These are phyloP conservation scores for Sinocyclocheilus rhinocerous DNA, from an alignment of 2,113 vertebrate genomes.

Conservation along the genomic window DNA sequence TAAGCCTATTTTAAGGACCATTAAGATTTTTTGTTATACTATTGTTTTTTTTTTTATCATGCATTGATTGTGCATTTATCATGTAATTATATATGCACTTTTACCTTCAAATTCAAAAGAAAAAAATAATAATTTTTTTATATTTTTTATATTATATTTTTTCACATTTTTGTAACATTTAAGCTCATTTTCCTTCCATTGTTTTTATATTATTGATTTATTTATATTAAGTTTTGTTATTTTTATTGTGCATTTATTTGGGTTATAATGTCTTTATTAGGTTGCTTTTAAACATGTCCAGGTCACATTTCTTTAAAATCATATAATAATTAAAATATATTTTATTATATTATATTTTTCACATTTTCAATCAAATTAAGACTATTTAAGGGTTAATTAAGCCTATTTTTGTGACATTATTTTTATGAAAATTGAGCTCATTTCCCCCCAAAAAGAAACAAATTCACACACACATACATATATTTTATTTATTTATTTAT, in stretches of 20 bases:
- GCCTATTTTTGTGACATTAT: background rate
- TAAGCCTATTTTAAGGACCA: background rate
- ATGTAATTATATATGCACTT: too few species aligned
- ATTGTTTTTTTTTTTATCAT: background rate
- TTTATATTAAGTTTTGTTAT: too few species aligned
- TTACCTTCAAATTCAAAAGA: too few species aligned
- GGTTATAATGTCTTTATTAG: too few species aligned
- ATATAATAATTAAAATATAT: too few species aligned
- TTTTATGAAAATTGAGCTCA: background rate
- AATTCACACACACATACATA: too few species aligned
- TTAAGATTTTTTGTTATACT: background rate
- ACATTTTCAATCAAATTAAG: background rate
- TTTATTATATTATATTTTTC: background rate
- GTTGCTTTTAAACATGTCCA: background rate
- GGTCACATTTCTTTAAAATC: background rate
- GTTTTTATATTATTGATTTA: too few species aligned
- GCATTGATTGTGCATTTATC: too few species aligned
- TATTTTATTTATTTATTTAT: too few species aligned
- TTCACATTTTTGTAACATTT: background rate
- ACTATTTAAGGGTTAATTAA: background rate
- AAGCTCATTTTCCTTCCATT: background rate
- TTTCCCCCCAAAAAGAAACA: too few species aligned
- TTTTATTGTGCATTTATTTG: too few species aligned
- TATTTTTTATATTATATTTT: background rate
- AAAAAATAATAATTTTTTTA: too few species aligned